A percentile compares a stretch with the other conserved stretches of the same genome.
Conservation (phyloP, 2,888 invertebrate genomes). For the Pandemis heparana region DNA sequence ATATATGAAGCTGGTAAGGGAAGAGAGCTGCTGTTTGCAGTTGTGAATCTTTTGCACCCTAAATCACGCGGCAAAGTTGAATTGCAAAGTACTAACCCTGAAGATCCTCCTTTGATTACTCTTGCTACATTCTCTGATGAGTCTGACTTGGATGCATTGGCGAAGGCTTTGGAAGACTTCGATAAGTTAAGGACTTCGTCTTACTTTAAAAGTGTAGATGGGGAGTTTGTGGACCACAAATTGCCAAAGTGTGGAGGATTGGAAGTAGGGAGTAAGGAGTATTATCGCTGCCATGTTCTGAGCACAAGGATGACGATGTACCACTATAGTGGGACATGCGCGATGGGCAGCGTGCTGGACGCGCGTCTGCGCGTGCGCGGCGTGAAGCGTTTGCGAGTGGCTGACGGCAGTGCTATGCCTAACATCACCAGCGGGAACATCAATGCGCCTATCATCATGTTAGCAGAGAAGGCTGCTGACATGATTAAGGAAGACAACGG, state of each 20-base stretch:
- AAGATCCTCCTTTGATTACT: constrained; percentile 83
- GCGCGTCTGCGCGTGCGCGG: constrained; percentile 72
- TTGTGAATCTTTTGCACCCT: constrained; percentile 64
- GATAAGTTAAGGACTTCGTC: constrained; percentile 65
- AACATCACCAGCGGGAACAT: constrained; percentile 82
- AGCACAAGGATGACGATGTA: constrained; percentile 89
- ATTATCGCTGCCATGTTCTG: constrained; percentile 88
- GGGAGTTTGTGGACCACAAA: constrained; percentile 52
- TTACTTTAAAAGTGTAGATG: constrained; percentile 64
- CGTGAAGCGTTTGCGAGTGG: constrained; percentile 52
- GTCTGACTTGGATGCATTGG: constrained; percentile 76
- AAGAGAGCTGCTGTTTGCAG: constrained; percentile 45
- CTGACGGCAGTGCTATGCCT: constrained; percentile 75
- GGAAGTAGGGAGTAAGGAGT: constrained; percentile 76
- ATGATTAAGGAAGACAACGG: constrained; percentile 42
- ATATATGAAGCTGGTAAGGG: constrained; percentile 46
- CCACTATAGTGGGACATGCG: constrained; percentile 89
- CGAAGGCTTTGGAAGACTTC: constrained; percentile 63
- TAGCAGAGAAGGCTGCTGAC: constrained; percentile 50
- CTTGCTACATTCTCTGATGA: constrained; percentile 84
- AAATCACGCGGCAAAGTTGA: constrained; percentile 81
- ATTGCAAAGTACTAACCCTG: constrained; percentile 81
- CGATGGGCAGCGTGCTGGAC: constrained; percentile 91
- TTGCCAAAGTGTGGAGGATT: constrained; percentile 52
- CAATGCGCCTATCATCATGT: constrained; percentile 74